Conservation (phyloP, 2,888 invertebrate species). For the Hyalella azteca region DNA sequence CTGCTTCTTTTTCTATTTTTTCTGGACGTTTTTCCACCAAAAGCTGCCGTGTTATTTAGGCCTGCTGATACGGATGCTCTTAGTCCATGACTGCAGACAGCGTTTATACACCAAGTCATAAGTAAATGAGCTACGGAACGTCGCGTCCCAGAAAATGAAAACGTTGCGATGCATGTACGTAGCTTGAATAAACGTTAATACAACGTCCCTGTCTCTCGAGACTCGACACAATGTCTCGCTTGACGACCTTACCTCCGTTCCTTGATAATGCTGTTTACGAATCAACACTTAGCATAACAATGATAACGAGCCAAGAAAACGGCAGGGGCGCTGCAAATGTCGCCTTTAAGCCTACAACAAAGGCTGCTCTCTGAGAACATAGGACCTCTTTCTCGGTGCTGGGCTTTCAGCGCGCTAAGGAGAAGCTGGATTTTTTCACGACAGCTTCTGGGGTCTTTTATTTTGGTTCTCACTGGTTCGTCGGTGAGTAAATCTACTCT, state of each 20-base stretch:
- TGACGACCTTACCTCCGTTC: not conserved
- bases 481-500: no score
- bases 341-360: constrained; percentile 29
- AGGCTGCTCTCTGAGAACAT: constrained; percentile 25
- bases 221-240: not conserved
- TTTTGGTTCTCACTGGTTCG: no score
- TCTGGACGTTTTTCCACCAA: no score
- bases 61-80: no score
- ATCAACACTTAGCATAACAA: constrained; percentile 33
- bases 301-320: constrained; percentile 18
- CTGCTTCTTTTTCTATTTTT: no score
- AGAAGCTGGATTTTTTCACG: not conserved
- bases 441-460: no score
- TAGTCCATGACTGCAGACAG: no score
- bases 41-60: no score
- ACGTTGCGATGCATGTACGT: not conserved
- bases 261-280: constrained; percentile 25
- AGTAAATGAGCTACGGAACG: not conserved
- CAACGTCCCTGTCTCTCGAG: not conserved
- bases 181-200: not conserved
- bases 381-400: not conserved
- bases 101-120: not conserved
- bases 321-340: not conserved
- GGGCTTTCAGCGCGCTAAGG: not conserved
- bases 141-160: not conserved